Evolutionary conservation across 2,888 invertebrate species (phyloP).

Genomic region (Phyto melanocephala): DNA sequence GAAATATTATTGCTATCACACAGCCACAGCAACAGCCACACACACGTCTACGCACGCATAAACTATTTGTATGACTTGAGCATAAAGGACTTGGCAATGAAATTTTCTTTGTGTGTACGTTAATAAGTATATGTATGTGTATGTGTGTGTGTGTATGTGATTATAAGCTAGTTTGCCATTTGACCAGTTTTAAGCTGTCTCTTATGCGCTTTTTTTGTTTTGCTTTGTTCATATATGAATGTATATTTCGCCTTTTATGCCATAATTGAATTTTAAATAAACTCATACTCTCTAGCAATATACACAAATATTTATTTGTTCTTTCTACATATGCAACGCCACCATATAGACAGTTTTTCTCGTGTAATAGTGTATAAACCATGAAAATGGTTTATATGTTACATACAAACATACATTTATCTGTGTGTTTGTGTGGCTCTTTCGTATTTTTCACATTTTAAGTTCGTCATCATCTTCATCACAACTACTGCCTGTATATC

Average conservation of each 20-base stretch:
- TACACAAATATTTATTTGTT: slow-evolving; percentile 21
- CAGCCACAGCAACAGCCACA: not conserved
- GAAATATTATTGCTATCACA: slow-evolving; percentile 1
- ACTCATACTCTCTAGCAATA: slow-evolving; percentile 64
- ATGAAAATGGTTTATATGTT: slow-evolving; percentile 20
- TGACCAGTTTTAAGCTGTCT: slow-evolving; percentile 59
- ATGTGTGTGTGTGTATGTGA: slow-evolving; percentile 14
- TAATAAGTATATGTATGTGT: not conserved
- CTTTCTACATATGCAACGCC: not conserved
- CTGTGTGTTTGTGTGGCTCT: not conserved
- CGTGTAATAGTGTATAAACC: not conserved
- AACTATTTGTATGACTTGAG: slow-evolving; percentile 13
- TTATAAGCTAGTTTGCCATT: slow-evolving; percentile 57
- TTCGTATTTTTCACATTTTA: not conserved
- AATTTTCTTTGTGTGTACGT: slow-evolving; percentile 16
- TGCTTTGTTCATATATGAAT: slow-evolving; percentile 36
- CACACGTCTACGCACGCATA: too few relatives aligned
- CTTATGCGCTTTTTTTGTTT: slow-evolving; percentile 19
- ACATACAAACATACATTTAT: too few relatives aligned
- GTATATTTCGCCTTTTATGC: slow-evolving; percentile 60
- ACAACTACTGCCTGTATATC: not conserved
- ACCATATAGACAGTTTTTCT: not conserved
- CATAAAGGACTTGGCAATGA: not conserved
- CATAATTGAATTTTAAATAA: slow-evolving; percentile 79
- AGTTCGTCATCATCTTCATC: not conserved